Base-by-base conservation (phyloP, 2,888 invertebrate species). In the Cryptocheilus praepositus region DNA sequence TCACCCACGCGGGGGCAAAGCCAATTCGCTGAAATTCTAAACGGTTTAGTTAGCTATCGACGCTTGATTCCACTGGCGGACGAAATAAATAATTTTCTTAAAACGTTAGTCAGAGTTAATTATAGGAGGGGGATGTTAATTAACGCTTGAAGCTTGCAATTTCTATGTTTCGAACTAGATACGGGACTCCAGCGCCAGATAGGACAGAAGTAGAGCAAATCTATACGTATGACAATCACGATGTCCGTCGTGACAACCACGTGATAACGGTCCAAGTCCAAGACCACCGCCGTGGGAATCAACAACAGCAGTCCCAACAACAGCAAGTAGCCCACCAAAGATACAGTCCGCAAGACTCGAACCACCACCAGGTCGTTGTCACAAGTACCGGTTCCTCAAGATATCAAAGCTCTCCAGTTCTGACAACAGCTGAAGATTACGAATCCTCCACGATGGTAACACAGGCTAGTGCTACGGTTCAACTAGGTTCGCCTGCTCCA, bases 401-500 rank as follows among this genome's bases (percentile, higher is more conserved):
- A 64, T 77, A 73, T 45, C 76, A 64, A 70, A 51, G 43, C 18
- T 64, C 64, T 13, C 64, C 63, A 15, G 70, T 76, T 0, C 67
- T 81, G 13, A 76, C 80, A 0, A 67, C 83, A 0, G 71, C 76
- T 7, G 87, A 86, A 8, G 86, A 86, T 0, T 86, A 85, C 68
- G 86, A 85, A 15, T 21, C 73, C 0, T 78, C 83, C 2, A 73
- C 86, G 15, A 81, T 88, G 65, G 83, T 84, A 2, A 90, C 91
- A 69, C 90, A 79, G 79, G 83, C 91, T 54, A 89, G 89, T 3
- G 67, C 66, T 0, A 69, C 73, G 86, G 76, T 91, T 81, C 78
- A 91, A 85, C 83, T 86, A 0, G 87, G 89, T 0, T 90, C 90
- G 65, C 88, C 91, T 7, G 76, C 81, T 0, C 64, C 78, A 28